Conservation (phyloP, 2,113 vertebrate genomes). For the Ictidomys tridecemlineatus region DNA sequence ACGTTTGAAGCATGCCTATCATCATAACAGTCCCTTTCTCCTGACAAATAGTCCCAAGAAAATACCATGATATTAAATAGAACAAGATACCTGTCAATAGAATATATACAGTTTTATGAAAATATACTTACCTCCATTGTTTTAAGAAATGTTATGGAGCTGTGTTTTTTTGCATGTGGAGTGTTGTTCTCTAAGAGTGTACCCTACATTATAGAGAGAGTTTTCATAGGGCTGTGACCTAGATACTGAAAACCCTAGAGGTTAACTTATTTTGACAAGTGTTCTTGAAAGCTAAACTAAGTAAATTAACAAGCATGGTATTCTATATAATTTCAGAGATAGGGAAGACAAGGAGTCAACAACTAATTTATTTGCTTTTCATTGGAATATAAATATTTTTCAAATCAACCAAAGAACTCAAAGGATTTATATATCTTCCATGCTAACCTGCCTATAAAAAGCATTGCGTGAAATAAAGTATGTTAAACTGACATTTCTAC, state of each 20-base stretch:
- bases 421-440: neutral
- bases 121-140: neutral
- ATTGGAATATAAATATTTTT: neutral
- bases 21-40: neutral
- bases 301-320: neutral
- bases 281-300: neutral
- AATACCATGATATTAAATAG: neutral
- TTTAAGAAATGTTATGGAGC: neutral
- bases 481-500: neutral
- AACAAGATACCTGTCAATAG: neutral
- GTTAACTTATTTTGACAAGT: neutral
- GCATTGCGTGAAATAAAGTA: neutral
- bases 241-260: neutral
- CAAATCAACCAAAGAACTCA: neutral
- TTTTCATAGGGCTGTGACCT: neutral
- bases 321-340: neutral
- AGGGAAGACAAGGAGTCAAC: neutral
- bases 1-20: neutral
- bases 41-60: neutral
- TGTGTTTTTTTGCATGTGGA: neutral
- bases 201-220: neutral
- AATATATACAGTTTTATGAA: conserved; percentile 6
- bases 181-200: neutral
- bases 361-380: neutral
- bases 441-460: neutral